Conservation (phyloP, 2,113 vertebrate genomes). For the Caracal caracal region DNA sequence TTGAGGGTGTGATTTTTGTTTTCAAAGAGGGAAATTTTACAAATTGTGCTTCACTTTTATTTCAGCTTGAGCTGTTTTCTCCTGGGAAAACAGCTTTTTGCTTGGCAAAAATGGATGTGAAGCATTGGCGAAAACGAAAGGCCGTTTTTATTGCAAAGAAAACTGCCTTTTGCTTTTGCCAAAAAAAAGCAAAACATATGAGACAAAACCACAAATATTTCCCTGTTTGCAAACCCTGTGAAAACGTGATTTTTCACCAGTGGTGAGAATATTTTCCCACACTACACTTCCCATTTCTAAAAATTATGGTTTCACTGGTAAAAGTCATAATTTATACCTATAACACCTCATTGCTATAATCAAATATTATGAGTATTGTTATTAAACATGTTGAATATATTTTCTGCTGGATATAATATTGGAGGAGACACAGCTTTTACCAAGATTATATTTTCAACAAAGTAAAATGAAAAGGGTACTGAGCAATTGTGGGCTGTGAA, state of each 20-base stretch:
- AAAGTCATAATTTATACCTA: constrained; percentile 54
- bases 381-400: background rate
- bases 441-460: background rate
- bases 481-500: accelerated
- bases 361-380: background rate
- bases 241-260: constrained; percentile 81
- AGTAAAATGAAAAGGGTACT: background rate
- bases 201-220: constrained; percentile 84
- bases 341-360: background rate
- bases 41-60: constrained; percentile 79
- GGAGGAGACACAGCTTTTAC: background rate
- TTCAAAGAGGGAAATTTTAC: constrained; percentile 76
- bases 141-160: constrained; percentile 83
- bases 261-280: constrained; percentile 75
- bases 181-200: constrained; percentile 84
- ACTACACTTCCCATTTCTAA: constrained; percentile 64
- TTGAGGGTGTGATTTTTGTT: constrained; percentile 73
- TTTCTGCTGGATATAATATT: background rate
- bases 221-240: constrained; percentile 82
- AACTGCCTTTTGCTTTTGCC: constrained; percentile 84
- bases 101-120: constrained; percentile 84
- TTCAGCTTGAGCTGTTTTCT: constrained; percentile 81
- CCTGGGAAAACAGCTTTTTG: constrained; percentile 83
- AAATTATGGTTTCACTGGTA: constrained; percentile 54
- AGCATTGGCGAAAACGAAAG: constrained; percentile 82